Conservation (phyloP, 2,888 invertebrate genomes). For the Pegoplata infirma region DNA sequence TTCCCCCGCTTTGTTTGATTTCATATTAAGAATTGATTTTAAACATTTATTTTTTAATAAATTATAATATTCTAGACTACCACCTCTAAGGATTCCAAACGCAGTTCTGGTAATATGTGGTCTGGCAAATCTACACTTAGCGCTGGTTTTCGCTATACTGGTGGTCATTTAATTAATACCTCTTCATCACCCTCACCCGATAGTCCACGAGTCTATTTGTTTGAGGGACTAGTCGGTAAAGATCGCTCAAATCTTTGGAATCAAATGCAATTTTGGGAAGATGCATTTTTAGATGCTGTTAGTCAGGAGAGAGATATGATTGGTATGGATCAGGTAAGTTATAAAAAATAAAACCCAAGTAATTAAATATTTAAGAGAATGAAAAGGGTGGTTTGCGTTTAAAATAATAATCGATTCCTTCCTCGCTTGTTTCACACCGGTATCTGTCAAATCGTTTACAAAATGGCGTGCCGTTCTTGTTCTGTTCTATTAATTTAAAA, state of each 20-base stretch:
- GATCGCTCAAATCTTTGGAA: slow-evolving; percentile 93
- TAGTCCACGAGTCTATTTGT: slow-evolving; percentile 92
- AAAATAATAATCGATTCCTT: too few relatives aligned
- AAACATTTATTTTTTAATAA: neutral
- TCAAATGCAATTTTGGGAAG: slow-evolving; percentile 99
- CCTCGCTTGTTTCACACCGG: too few relatives aligned
- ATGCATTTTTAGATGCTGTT: slow-evolving; percentile 98
- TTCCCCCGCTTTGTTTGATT: slow-evolving; percentile 7
- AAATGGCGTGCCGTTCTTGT: too few relatives aligned
- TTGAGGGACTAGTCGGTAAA: slow-evolving; percentile 88
- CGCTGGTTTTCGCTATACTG: slow-evolving; percentile 91
- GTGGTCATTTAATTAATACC: slow-evolving; percentile 90
- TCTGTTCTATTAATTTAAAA: too few relatives aligned
- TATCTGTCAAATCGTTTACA: too few relatives aligned
- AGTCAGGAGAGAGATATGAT: slow-evolving; percentile 98
- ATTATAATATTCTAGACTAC: slow-evolving; percentile 73
- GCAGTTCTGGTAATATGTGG: slow-evolving; percentile 92
- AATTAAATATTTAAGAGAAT: too few relatives aligned
- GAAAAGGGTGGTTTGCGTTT: too few relatives aligned
- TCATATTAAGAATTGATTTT: neutral
- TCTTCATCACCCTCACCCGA: slow-evolving; percentile 92
- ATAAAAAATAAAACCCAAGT: too few relatives aligned
- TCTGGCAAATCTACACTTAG: slow-evolving; percentile 94
- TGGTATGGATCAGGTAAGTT: slow-evolving; percentile 94
- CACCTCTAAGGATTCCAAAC: slow-evolving; percentile 83